These are phyloP conservation scores for Leistus spinibarbis DNA, from an alignment of 2,888 invertebrate species.

Conservation along the genomic window DNA sequence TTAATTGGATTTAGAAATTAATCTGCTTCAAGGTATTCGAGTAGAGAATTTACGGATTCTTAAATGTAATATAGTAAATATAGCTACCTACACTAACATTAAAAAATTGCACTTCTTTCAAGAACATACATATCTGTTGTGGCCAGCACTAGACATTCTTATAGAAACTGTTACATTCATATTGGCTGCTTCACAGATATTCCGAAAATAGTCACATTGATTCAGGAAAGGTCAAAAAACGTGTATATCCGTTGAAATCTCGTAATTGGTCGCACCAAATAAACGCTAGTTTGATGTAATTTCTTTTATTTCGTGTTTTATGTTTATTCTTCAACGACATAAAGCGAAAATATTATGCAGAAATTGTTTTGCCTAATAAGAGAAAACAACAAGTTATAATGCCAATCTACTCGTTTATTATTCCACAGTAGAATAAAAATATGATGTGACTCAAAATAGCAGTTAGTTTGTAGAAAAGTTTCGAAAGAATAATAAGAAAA, in stretches of 20 bases:
- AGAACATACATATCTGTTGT: too few species aligned
- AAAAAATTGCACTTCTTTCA: not conserved
- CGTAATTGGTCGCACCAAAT: too few species aligned
- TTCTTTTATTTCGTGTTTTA: too few species aligned
- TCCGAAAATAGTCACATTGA: too few species aligned
- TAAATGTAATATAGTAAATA: not conserved
- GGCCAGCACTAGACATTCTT: too few species aligned
- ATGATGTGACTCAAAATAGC: not conserved
- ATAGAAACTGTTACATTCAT: too few species aligned
- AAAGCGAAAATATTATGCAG: too few species aligned
- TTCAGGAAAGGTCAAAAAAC: too few species aligned
- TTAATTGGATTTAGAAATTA: not conserved
- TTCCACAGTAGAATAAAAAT: not conserved
- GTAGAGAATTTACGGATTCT: not conserved
- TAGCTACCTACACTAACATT: not conserved
- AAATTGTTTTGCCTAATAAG: not conserved
- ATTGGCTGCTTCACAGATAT: too few species aligned
- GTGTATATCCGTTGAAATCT: too few species aligned
- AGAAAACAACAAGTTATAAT: not conserved
- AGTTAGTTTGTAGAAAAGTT: not conserved
- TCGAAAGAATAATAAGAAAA: not conserved
- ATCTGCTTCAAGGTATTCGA: not conserved
- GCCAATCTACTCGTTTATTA: not conserved
- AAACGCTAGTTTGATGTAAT: too few species aligned
- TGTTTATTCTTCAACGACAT: too few species aligned